Base-by-base conservation (phyloP, 2,797 vertebrate genomes). In the Pangasius macronema region DNA sequence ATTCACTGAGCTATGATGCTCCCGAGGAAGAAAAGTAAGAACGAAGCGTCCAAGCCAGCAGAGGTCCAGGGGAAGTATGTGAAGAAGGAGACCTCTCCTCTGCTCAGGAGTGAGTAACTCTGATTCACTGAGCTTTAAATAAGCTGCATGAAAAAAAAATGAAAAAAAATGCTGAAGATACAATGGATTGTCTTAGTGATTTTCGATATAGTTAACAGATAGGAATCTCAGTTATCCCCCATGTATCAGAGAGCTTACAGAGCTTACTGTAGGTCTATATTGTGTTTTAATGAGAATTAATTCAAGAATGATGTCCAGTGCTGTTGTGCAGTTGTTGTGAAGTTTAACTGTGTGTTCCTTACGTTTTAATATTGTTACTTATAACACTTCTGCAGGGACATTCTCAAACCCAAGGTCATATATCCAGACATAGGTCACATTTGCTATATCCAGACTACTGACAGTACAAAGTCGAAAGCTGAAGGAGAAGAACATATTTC, bases 11-110 rank as follows among this genome's bases (percentile, higher is more conserved):
- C 93, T 92, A 98, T 97, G 92, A 98, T 98, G 97, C 95, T 98
- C 94, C 97, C 97, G 61, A 96, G 97, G 94, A 99, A 98, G 97
- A 99, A 99, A 94, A 99, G 98, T 91, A 98, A 98, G 92, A 97
- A 96, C 94, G 97, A 99, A 95, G 97, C 97, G 93, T 98, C 97
- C 83, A 99, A 99, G 92, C 97, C 98, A 89, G 96, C 97, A 86
- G 97, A 99, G 95, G 98, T 99, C 68, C 98, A 98, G 95, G 98
- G 98, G 88, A 99, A 99, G 87, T 99, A 99, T 95, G 97, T 99
- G 93, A 99, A 98, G 96, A 99, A 99, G 96, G 98, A 99, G 94
- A 99, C 98, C 85, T 98, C 97, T 89, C 98, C 98, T 84, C 95
- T 99, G 88, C 96, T 99, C 81, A 96, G 97, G 92, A 97, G 96